Evolutionary conservation across 2,113 vertebrate genomes (phyloP).

Genomic region (Connochaetes taurinus): DNA sequence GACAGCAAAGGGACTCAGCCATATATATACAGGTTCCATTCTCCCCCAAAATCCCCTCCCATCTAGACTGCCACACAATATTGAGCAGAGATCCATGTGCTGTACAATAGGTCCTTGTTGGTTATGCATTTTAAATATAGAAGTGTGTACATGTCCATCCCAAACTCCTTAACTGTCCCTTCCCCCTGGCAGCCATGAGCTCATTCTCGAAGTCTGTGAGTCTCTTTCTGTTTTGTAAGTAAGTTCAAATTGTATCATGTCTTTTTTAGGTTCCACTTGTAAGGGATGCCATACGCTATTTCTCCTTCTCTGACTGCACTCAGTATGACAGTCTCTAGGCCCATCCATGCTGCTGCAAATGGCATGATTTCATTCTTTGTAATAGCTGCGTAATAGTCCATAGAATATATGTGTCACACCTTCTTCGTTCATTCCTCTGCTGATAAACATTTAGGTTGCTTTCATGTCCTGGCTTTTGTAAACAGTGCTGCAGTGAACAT

Average conservation of each 20-base stretch:
- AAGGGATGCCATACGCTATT: not conserved
- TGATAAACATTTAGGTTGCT: not conserved
- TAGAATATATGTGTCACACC: not conserved
- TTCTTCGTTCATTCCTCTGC: not conserved
- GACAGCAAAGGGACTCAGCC: not conserved
- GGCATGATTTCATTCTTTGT: not conserved
- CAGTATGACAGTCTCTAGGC: not conserved
- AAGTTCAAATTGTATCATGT: not conserved
- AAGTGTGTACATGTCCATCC: not conserved
- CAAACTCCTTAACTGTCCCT: not conserved
- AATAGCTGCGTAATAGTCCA: not conserved
- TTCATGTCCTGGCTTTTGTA: not conserved
- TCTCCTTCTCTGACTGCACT: not conserved
- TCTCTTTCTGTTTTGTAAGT: not conserved
- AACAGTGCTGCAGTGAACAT: not conserved
- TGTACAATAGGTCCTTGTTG: not conserved
- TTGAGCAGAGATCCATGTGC: not conserved
- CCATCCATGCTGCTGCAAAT: not conserved
- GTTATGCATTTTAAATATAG: not conserved
- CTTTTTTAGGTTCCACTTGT: not conserved
- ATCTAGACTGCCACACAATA: not conserved
- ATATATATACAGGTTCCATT: not conserved
- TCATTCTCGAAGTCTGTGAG: not conserved
- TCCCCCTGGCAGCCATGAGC: not conserved
- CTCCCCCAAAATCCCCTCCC: not conserved